Percentiles rank a stretch among this genome's conserved stretches.
Evolutionary conservation across 2,113 vertebrate genomes (phyloP).

Genomic region (Semnornis frantzii): DNA sequence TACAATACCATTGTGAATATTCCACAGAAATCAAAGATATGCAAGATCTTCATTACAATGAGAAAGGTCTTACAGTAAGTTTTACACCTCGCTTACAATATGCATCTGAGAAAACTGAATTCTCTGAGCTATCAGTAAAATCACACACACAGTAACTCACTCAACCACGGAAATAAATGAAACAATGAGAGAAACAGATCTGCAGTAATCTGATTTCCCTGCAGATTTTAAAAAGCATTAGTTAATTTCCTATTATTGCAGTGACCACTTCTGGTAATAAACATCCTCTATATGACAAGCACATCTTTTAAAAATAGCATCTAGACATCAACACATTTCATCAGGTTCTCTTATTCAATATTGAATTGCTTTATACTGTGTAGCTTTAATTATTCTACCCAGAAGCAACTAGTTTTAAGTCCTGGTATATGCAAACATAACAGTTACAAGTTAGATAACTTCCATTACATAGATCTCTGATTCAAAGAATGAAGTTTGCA

Average conservation of each 20-base stretch:
- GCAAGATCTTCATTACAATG: constrained; percentile 11
- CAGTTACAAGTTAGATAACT: background rate
- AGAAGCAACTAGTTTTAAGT: background rate
- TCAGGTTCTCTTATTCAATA: background rate
- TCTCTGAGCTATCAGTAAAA: background rate
- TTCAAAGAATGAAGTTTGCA: background rate
- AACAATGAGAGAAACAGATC: background rate
- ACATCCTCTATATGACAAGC: background rate
- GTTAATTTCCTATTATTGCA: background rate
- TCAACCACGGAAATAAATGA: background rate
- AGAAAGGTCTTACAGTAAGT: background rate
- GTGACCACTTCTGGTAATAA: background rate
- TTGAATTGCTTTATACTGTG: background rate
- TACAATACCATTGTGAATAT: constrained; percentile 7
- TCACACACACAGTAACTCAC: background rate
- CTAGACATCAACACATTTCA: background rate
- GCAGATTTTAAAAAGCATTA: background rate
- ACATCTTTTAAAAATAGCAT: background rate
- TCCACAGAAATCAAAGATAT: constrained; percentile 27
- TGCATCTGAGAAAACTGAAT: background rate
- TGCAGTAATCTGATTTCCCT: background rate
- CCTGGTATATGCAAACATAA: background rate
- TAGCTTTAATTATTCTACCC: background rate
- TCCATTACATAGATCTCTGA: background rate
- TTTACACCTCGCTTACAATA: background rate